Conservation (phyloP, 2,113 vertebrate species). For the Archocentrus centrarchus region DNA sequence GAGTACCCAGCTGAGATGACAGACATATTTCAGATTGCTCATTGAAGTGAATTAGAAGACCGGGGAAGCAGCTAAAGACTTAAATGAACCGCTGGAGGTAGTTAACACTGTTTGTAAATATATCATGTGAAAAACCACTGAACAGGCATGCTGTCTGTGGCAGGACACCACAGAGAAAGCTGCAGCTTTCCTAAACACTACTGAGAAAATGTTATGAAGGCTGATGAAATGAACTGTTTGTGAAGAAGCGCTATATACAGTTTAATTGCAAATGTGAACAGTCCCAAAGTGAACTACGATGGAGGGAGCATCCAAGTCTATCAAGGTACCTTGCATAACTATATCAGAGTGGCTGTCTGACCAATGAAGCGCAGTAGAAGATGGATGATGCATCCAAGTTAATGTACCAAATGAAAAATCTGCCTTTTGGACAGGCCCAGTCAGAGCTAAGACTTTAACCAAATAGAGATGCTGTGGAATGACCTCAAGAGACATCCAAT, state of each 20-base stretch:
- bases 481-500: not conserved
- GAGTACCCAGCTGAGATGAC: not conserved
- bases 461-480: not conserved
- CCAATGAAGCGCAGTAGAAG: not conserved
- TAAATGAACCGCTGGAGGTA: not conserved
- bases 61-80: not conserved
- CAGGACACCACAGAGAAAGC: not conserved
- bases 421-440: not conserved
- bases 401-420: slow-evolving; percentile 10
- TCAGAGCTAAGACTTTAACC: slow-evolving; percentile 5
- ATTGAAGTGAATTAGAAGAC: not conserved
- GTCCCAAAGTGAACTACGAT: not conserved
- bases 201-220: not conserved
- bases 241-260: not conserved
- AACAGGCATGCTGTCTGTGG: not conserved
- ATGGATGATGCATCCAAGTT: not conserved
- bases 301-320: not conserved
- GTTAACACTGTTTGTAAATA: slow-evolving; percentile 6
- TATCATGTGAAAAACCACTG: not conserved
- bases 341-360: not conserved
- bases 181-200: not conserved
- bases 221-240: not conserved
- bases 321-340: not conserved
- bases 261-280: not conserved
- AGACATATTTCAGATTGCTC: not conserved